Evolutionary conservation across 2,113 vertebrate genomes (phyloP), one percentile per base, ranked within the genome.

Genomic region (Eudyptes chrysolophus): DNA sequence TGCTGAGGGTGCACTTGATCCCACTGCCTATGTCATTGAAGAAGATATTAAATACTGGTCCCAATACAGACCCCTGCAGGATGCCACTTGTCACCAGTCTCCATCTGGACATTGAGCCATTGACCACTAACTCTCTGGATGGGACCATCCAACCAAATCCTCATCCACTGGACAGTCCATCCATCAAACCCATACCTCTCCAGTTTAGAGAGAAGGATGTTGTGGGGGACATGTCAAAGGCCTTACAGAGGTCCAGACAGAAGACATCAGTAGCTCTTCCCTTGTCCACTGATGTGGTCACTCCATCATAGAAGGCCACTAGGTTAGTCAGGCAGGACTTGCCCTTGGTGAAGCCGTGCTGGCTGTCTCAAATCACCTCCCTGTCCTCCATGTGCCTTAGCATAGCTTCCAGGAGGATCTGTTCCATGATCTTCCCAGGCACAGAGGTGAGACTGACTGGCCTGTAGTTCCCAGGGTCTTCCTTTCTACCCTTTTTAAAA

Each of bases 51-150:
- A 66, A 29, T 36, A 40, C 16, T 30, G 1, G 20, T 25, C 16
- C 11, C 54, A 44, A 0, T 19, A 24, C 0, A 0, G 51, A 57
- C 3, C 16, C 57, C 57, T 57, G n/a, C 54, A 17, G 19, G 20
- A 58, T 11, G 72, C 8, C 8, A 40, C 6, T 36, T 8, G 1
- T 49, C 26, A 40, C 27, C 19, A 3, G 29, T 84, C 32, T 68
- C 65, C 44, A 27, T 51, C 3, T 14, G 36, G 29, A 76, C 21
- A 15, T 1, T 19, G 16, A 64, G 10, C 2, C 10, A 32, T 6
- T 71, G 25, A 71, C 5, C 11, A 48, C 62, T 46, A 9, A 9
- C 6, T 13, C 9, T 40, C 30, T 49, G 24, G n/a, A 30, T 70
- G 10, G 1, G 4, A 64, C 29, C 12, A 51, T 26, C 17, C 18